Base-by-base conservation (phyloP, 1,140 invertebrate species). In the Leptinotarsa lineolata region DNA sequence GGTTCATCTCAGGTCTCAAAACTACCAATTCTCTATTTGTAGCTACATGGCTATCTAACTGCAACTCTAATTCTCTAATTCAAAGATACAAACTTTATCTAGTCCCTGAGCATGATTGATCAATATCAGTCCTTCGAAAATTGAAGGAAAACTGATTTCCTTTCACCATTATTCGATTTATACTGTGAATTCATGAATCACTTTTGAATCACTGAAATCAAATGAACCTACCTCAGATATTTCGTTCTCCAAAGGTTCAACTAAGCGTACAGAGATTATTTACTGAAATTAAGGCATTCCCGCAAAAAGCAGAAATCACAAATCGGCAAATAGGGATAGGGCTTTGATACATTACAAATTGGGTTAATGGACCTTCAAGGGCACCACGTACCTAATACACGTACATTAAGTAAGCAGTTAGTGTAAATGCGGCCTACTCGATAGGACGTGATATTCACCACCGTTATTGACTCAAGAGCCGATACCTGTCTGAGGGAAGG, bases 341-440 rank as follows among this genome's bases (percentile, higher is more conserved):
- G 20, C 61, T 63, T 20, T 22, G 61, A 63, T 63, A 12, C 4
- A 63, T 63, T 24, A 63, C 61, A 63, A 63, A 63, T 63, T 63
- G 61, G 61, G 21, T 63, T 63, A 63, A 18, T 12, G 61, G 24
- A 3, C 20, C 61, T 21, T n/a, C 21, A 6, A 30, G 61, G 61
- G 4, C 2, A 15, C 24, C 24, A 21, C 20, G 13, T 30, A 30
- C 0, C 21, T 63, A 63, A 63, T 24, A 20, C 61, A 22, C 20
- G 21, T 63, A 63, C 24, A 63, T 63, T 63, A 30, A 63, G 6
- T 63, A 30, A 21, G 61, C 61, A 22, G 20, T 63, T 63, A 63
- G 20, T 22, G 61, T 21, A 5, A 13, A 22, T n/a, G 61, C 20
- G 4, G 61, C 21, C 48, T 18, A 54, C 48, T n/a, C n/a, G 16